phyloP scores from a whole-genome alignment of 2,888 invertebrate genomes.

The Myopa tessellatipennis region DNA sequence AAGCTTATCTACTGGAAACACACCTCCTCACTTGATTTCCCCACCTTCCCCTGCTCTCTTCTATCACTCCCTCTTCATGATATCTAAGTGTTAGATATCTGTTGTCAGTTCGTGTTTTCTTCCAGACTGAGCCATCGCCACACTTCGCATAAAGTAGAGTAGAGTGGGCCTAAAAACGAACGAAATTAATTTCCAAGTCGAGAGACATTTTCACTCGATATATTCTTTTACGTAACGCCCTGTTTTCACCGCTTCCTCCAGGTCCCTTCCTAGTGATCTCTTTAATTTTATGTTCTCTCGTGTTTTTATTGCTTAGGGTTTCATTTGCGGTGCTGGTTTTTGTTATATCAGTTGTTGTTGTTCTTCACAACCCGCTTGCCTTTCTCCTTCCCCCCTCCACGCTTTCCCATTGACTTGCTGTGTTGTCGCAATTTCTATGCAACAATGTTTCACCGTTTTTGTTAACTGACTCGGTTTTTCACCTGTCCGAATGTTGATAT shows the following conservation, averaged over 20 bases:
- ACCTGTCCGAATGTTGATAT: constrained; percentile 54
- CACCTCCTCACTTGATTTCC: too few species aligned
- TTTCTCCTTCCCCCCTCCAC: not conserved
- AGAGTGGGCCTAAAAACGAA: constrained; percentile 53
- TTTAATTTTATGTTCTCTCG: constrained; percentile 37
- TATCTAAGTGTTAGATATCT: too few species aligned
- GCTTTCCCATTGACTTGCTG: not conserved
- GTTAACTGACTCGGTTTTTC: constrained; percentile 66
- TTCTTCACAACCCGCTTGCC: not conserved
- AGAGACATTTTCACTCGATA: constrained; percentile 58
- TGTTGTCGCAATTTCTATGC: constrained; percentile 27
- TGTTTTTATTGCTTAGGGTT: constrained; percentile 13
- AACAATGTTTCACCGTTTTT: constrained; percentile 45
- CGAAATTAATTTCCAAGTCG: constrained; percentile 66
- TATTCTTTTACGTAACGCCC: constrained; percentile 37
- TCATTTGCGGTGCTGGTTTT: constrained; percentile 29
- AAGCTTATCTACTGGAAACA: too few species aligned
- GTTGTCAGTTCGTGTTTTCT: too few species aligned
- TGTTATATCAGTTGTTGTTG: constrained; percentile 11
- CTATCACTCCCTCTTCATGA: too few species aligned
- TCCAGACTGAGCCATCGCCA: too few species aligned
- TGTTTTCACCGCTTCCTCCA: not conserved
- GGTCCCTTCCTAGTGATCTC: constrained; percentile 35
- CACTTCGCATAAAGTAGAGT: not conserved
- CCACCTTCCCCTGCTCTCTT: too few species aligned